A percentile compares a stretch with the other conserved stretches of the same genome.
These are phyloP conservation scores for Belonocnema kinseyi DNA, from an alignment of 1,140 invertebrate species.

Conservation along the genomic window DNA sequence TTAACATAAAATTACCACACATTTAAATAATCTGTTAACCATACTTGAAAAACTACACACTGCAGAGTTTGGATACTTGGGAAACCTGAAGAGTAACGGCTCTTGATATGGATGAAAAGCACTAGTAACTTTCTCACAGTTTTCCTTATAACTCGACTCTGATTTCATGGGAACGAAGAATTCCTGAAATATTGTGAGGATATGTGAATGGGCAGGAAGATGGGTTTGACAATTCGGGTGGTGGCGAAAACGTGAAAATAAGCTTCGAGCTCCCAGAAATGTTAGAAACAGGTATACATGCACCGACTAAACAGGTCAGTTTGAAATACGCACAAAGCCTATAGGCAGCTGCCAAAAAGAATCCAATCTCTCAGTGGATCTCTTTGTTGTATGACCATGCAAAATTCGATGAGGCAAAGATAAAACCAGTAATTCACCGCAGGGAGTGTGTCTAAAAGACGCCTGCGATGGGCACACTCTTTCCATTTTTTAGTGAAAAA, in stretches of 20 bases:
- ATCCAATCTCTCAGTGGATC: conserved; percentile 57
- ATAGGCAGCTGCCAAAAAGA: conserved; percentile 60
- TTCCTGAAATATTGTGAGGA: conserved; percentile 34
- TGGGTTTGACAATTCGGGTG: conserved; percentile 38
- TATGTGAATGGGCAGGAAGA: conserved; percentile 55
- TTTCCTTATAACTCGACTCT: background rate
- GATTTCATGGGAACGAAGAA: conserved; percentile 20
- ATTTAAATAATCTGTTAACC: too few relatives aligned
- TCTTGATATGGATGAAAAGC: background rate
- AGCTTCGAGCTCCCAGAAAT: conserved; percentile 35
- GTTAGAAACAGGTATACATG: conserved; percentile 46
- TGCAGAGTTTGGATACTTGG: too few relatives aligned
- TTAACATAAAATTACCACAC: too few relatives aligned
- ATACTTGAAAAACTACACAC: too few relatives aligned
- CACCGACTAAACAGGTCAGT: conserved; percentile 64
- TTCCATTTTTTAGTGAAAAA: background rate
- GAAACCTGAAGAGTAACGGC: too few relatives aligned
- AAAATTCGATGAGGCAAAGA: conserved; percentile 46
- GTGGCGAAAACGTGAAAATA: conserved; percentile 57
- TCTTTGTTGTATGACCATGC: conserved; percentile 56
- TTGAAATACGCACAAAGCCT: conserved; percentile 66
- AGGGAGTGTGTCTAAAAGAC: conserved; percentile 28
- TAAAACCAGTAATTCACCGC: background rate
- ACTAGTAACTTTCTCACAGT: background rate
- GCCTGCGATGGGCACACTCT: conserved; percentile 39